These are phyloP conservation scores for Clarias magur DNA, from an alignment of 2,113 vertebrate genomes.

Conservation along the genomic window DNA sequence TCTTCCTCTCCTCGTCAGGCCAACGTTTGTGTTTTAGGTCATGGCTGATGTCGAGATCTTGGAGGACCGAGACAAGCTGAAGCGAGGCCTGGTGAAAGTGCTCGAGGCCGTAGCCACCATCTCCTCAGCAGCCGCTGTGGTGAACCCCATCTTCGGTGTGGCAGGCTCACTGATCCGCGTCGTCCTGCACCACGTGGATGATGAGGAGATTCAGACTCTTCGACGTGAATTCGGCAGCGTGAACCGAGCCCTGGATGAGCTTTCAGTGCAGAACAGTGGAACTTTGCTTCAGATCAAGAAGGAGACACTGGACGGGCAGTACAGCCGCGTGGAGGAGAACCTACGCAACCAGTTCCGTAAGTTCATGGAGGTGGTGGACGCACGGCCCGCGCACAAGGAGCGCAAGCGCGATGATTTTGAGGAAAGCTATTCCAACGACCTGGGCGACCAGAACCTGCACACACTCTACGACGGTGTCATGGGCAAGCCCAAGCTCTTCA, in stretches of 20 bases:
- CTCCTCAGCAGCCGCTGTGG: constrained; percentile 73
- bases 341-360: constrained; percentile 75
- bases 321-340: constrained; percentile 72
- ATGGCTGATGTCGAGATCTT: constrained; percentile 69
- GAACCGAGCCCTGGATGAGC: constrained; percentile 65
- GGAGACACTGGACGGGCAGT: constrained; percentile 74
- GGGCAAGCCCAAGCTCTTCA: constrained; percentile 75
- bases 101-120: constrained; percentile 73
- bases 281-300: constrained; percentile 72
- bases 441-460: constrained; percentile 78
- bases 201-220: constrained; percentile 68
- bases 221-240: constrained; percentile 71
- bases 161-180: constrained; percentile 76
- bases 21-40: constrained; percentile 13
- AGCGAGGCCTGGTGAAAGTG: constrained; percentile 72
- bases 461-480: constrained; percentile 78
- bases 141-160: constrained; percentile 76
- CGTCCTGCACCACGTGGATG: constrained; percentile 74
- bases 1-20: not conserved
- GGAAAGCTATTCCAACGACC: constrained; percentile 66
- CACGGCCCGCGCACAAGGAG: constrained; percentile 55
- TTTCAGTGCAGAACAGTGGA: constrained; percentile 67
- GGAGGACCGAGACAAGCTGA: constrained; percentile 73
- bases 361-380: constrained; percentile 77
- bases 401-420: constrained; percentile 68